Evolutionary conservation across 1,140 invertebrate species (phyloP), one percentile per base, ranked within the genome.

Genomic region (Zophobas atratus): DNA sequence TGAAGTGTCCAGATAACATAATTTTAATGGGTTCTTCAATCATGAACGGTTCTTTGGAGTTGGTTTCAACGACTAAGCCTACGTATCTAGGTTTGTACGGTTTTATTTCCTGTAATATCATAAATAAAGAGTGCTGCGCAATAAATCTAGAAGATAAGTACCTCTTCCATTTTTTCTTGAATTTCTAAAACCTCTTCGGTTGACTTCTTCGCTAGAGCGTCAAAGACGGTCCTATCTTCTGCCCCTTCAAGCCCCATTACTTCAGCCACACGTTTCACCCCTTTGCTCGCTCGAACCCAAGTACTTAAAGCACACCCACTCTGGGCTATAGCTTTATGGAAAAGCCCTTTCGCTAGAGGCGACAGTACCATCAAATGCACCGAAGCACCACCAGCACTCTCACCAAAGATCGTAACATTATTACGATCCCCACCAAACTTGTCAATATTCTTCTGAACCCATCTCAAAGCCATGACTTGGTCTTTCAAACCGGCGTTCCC

Each of bases 351-450:
- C 1, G 77, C 77, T 76, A 79, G 57, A 36, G 80, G 79, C n/a
- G 80, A 81, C 35, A 81, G 49, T 41, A 79, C 72, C 43, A 83
- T 43, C 56, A 72, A 80, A 76, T 83, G 78, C 20, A 20, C 20
- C 20, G 20, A 20, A 20, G 20, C 20, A 20, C 20, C 20, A 20
- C 20, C 20, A 20, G 88, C 83, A 75, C 86, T 88, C 36, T 88
- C 85, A 20, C 90, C 90, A 83, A 89, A 85, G n/a, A 90, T 70
- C 36, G 81, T 84, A 51, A 84, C 81, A 75, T 82, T 84, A 20
- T 82, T 56, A 46, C 81, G 75, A 81, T 90, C 86, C 0, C 90
- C 90, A 74, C 85, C 81, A 78, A 91, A 90, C 51, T 41, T 32
- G 34, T 57, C 70, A 53, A 90, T 90, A 77, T 89, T 88, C 51